These are phyloP conservation scores for Caretta caretta DNA, from an alignment of 2,113 vertebrate genomes.

Conservation along the genomic window DNA sequence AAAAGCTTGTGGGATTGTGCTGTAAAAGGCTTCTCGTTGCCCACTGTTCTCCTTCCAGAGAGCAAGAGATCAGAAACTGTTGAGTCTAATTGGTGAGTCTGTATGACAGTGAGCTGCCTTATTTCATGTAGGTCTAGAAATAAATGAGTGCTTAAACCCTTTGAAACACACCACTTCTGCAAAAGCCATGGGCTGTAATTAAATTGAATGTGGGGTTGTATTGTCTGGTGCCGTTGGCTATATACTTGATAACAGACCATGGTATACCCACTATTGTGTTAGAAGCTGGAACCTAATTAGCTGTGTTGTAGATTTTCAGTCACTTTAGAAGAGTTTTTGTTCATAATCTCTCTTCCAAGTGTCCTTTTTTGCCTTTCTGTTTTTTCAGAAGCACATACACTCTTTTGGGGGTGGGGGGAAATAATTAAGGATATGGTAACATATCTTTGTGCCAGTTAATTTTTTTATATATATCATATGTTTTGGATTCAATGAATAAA, in stretches of 20 bases:
- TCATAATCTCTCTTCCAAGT: constrained; percentile 4
- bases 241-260: constrained; percentile 62
- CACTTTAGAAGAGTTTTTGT: constrained; percentile 61
- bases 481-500: constrained; percentile 52
- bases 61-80: constrained; percentile 71
- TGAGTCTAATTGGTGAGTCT: constrained; percentile 67
- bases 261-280: constrained; percentile 45
- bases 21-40: constrained; percentile 55
- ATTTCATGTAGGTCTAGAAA: constrained; percentile 69
- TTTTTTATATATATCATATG: background rate
- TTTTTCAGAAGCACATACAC: constrained; percentile 31
- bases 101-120: constrained; percentile 63
- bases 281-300: constrained; percentile 68
- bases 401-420: background rate
- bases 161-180: constrained; percentile 65
- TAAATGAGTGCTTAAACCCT: constrained; percentile 68
- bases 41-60: constrained; percentile 49
- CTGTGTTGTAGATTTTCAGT: constrained; percentile 65
- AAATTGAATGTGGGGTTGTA: constrained; percentile 65
- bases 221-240: constrained; percentile 52
- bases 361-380: constrained; percentile 42
- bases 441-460: constrained; percentile 54
- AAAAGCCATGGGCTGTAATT: constrained; percentile 75
- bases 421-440: constrained; percentile 41
- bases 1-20: constrained; percentile 55